Base-by-base conservation (phyloP, 2,888 invertebrate genomes). In the Cryptocheilus praepositus region DNA sequence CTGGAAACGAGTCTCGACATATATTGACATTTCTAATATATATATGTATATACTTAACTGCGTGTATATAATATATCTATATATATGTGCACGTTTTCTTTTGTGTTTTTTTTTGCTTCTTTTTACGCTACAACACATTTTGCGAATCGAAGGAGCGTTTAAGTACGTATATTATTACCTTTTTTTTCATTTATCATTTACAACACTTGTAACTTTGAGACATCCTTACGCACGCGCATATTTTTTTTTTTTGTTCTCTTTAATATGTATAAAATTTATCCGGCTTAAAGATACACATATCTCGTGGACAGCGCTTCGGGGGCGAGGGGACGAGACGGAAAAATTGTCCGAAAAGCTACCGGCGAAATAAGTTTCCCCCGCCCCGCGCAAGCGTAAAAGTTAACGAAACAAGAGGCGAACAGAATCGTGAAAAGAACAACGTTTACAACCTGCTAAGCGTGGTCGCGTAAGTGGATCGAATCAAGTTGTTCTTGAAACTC, bases 1-100 rank as follows among this genome's bases (percentile, higher is more conserved):
- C 86, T 86, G 86, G 76, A 86, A 84, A 82, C 85, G 85, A 86
- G 83, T 82, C 72, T 81, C 74, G 77, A 79, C 77, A 77, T 73
- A 71, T 74, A 77, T 67, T 67, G 73, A 76, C 73, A 81, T 71
- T 70, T 77, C 70, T 74, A 72, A 73, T 74, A 75, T 76, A 75
- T 54, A 58, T 68, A 74, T 66, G 61, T 71, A 57, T 74, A 63
- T 72, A 56, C 49, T 16, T 49, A 49, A 49, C 18, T 49, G 19
- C 25, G 22, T 67, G 22, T 56, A 67, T 73, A 67, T 72, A 65
- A 73, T 76, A 73, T 70, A 76, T 60, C 69, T 65, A 71, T 68
- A 61, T 61, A 64, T 56, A 54, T 70, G 46, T 51, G 21, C 53
- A 25, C 19, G 22, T 44, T 46, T 43, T 46, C 49, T 43, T 18